Conservation (phyloP, 2,113 vertebrate genomes). For the Lates calcarifer region DNA sequence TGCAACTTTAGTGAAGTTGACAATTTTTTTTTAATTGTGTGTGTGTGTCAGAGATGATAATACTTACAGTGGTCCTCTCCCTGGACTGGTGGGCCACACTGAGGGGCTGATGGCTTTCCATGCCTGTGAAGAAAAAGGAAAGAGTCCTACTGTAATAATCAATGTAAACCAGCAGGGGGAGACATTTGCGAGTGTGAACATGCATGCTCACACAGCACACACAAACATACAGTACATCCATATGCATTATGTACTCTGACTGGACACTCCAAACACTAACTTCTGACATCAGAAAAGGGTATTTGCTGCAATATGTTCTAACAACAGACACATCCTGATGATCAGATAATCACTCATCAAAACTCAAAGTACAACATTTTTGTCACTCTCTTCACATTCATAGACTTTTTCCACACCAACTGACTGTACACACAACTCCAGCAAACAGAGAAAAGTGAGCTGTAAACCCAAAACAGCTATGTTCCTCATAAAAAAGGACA, state of each 20-base stretch:
- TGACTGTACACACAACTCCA: constrained; percentile 5
- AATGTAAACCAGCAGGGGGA: constrained; percentile 31
- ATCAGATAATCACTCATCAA: neutral
- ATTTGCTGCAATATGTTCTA: neutral
- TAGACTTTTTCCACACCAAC: neutral
- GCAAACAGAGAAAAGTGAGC: constrained; percentile 8
- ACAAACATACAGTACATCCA: constrained; percentile 16
- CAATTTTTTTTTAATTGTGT: neutral
- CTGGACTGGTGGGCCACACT: constrained; percentile 91
- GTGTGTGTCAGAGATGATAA: neutral
- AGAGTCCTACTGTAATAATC: constrained; percentile 16
- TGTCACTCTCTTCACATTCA: constrained; percentile 1
- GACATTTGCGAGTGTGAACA: constrained; percentile 17
- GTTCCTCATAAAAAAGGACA: neutral
- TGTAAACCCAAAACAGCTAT: neutral
- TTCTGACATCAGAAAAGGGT: neutral
- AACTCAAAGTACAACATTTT: neutral
- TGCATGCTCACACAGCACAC: constrained; percentile 7
- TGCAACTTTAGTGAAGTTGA: neutral
- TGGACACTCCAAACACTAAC: neutral
- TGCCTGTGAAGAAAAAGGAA: constrained; percentile 69
- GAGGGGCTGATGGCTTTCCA: constrained; percentile 89
- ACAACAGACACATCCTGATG: neutral
- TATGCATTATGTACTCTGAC: neutral
- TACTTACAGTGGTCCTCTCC: constrained; percentile 93